Conservation (phyloP, 2,113 vertebrate species). For the Amphiprion percula region DNA sequence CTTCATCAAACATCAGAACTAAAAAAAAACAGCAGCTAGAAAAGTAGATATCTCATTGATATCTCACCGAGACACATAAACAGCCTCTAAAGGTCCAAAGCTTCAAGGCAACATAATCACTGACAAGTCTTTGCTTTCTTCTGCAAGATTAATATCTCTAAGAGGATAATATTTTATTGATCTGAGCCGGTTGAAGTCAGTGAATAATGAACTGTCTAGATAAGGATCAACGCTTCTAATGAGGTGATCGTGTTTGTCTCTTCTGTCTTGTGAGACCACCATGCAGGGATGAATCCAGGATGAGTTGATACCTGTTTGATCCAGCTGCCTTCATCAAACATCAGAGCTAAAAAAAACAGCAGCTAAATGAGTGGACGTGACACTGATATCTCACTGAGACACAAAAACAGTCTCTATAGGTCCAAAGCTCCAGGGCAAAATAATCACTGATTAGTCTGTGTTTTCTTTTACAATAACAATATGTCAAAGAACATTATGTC, state of each 20-base stretch:
- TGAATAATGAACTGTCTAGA: no score
- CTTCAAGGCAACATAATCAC: no score
- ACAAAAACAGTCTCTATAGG: conserved; percentile 36
- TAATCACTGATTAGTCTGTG: no score
- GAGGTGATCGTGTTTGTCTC: conserved; percentile 34
- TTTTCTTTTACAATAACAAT: no score
- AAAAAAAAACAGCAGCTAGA: not conserved
- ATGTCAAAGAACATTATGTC: not conserved
- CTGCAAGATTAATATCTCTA: not conserved
- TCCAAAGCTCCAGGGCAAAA: conserved; percentile 10
- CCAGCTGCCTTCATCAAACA: conserved; percentile 1
- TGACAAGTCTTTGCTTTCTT: no score
- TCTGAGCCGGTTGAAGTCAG: not conserved
- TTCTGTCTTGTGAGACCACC: not conserved
- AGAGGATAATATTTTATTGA: conserved; percentile 21
- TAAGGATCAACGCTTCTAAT: conserved; percentile 9
- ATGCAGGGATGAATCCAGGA: not conserved
- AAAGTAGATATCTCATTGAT: no score
- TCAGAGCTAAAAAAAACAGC: not conserved
- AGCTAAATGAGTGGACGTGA: not conserved
- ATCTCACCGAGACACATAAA: not conserved
- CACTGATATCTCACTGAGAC: no score
- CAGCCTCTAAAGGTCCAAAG: conserved; percentile 46
- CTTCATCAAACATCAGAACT: not conserved
- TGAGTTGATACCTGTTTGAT: conserved; percentile 46